Evolutionary conservation across 2,113 vertebrate genomes (phyloP).

Genomic region (Cyrtonyx montezumae): DNA sequence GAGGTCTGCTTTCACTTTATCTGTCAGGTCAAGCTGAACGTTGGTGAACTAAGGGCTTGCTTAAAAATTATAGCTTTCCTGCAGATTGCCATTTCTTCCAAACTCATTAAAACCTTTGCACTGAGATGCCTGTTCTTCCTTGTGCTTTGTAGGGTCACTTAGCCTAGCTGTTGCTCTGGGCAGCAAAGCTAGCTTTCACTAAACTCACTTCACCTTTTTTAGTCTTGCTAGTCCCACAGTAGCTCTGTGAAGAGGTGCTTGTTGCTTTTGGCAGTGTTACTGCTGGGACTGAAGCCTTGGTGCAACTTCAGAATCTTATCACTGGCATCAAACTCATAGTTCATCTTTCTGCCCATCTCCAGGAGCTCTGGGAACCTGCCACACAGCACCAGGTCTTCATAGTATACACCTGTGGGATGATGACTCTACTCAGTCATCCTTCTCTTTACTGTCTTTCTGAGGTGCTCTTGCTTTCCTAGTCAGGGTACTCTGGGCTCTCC

Average conservation of each 20-base stretch:
- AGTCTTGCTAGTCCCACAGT: slow-evolving; percentile 81
- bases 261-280: slow-evolving; percentile 72
- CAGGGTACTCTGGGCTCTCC: no score
- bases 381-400: slow-evolving; percentile 80
- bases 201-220: slow-evolving; percentile 41
- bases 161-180: slow-evolving; percentile 69
- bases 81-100: slow-evolving; percentile 77
- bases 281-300: slow-evolving; percentile 72
- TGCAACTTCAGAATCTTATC: slow-evolving; percentile 78
- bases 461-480: no score
- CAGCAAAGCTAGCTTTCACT: slow-evolving; percentile 71
- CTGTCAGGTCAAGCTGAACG: slow-evolving; percentile 70
- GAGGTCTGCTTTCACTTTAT: slow-evolving; percentile 70
- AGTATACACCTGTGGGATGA: slow-evolving; percentile 13
- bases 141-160: slow-evolving; percentile 73
- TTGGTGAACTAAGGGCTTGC: slow-evolving; percentile 69
- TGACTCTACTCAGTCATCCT: no score
- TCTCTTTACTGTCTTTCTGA: no score
- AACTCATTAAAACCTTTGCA: slow-evolving; percentile 79
- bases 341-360: slow-evolving; percentile 77
- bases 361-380: slow-evolving; percentile 77
- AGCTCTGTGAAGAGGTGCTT: slow-evolving; percentile 85
- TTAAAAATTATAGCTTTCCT: slow-evolving; percentile 77
- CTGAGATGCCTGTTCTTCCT: slow-evolving; percentile 70
- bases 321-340: slow-evolving; percentile 62